Evolutionary conservation across 2,113 vertebrate genomes (phyloP).

Genomic region (Irena cyanogastra): DNA sequence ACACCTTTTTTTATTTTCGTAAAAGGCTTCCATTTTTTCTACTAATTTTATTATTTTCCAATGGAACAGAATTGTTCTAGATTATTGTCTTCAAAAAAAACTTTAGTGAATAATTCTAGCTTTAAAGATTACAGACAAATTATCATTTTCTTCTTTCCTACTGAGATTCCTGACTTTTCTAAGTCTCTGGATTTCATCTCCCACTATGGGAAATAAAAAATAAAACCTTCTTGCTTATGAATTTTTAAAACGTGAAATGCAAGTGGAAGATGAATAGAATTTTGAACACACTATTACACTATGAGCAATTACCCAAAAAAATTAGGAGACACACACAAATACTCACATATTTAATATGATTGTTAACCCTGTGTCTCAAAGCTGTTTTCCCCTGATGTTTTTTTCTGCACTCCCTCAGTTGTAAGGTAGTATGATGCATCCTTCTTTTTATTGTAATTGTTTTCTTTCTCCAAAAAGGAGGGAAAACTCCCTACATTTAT

Average conservation of each 20-base stretch:
- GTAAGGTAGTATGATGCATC: background rate
- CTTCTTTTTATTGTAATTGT: background rate
- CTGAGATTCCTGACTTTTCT: background rate
- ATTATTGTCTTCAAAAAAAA: background rate
- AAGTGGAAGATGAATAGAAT: background rate
- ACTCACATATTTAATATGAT: background rate
- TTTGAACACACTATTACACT: background rate
- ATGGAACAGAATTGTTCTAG: background rate
- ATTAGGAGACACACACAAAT: background rate
- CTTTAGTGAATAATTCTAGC: background rate
- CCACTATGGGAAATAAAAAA: background rate
- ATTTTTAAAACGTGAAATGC: background rate
- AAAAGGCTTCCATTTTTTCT: background rate
- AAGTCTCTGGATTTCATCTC: background rate
- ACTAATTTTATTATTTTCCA: background rate
- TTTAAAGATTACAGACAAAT: background rate
- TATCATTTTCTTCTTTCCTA: background rate
- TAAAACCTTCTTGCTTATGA: background rate
- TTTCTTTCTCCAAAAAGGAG: background rate
- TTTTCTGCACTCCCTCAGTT: background rate
- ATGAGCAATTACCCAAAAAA: background rate
- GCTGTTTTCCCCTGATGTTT: background rate
- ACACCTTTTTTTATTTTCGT: background rate
- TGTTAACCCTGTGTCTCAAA: background rate
- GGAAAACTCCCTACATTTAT: accelerated